phyloP scores from a whole-genome alignment of 1,140 invertebrate genomes.

The Panulirus ornatus region DNA sequence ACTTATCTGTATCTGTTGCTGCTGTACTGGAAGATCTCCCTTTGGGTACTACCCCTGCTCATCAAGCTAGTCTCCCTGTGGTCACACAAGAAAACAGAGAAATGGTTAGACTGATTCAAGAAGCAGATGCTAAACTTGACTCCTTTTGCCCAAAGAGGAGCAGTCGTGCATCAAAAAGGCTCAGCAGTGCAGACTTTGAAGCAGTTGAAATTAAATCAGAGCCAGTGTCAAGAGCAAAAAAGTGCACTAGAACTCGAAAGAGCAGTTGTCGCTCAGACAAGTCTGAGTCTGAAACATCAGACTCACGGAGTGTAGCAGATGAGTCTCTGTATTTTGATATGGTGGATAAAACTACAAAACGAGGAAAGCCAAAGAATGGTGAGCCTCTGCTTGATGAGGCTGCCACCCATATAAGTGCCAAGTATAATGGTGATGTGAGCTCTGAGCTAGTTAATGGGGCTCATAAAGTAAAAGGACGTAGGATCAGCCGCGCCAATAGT shows the following conservation, averaged over 20 bases:
- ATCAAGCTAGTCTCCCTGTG: constrained; percentile 16
- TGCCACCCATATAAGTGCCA: constrained; percentile 55
- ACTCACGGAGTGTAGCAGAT: constrained; percentile 65
- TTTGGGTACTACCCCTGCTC: constrained; percentile 18
- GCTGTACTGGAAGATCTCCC: background rate
- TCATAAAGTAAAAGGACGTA: constrained; percentile 71
- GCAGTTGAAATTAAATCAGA: constrained; percentile 56
- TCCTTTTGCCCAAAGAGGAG: constrained; percentile 72
- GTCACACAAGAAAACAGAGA: constrained; percentile 58
- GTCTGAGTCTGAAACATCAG: constrained; percentile 69
- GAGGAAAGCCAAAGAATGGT: constrained; percentile 72
- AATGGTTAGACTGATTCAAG: constrained; percentile 72
- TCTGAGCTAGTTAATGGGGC: constrained; percentile 63
- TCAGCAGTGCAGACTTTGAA: constrained; percentile 65
- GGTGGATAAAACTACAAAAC: constrained; percentile 69
- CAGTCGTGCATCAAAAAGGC: constrained; percentile 68
- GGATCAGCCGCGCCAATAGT: constrained; percentile 67
- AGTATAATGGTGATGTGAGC: constrained; percentile 69
- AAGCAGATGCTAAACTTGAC: constrained; percentile 59
- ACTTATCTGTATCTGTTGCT: background rate
- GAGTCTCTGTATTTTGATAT: constrained; percentile 63
- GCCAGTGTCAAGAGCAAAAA: constrained; percentile 38
- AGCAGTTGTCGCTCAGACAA: constrained; percentile 69
- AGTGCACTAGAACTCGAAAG: constrained; percentile 53
- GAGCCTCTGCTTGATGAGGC: constrained; percentile 65